Evolutionary conservation across 1,140 invertebrate species (phyloP), one percentile per base, ranked within the genome.

Genomic region (Tetranychus cinnabarinus): DNA sequence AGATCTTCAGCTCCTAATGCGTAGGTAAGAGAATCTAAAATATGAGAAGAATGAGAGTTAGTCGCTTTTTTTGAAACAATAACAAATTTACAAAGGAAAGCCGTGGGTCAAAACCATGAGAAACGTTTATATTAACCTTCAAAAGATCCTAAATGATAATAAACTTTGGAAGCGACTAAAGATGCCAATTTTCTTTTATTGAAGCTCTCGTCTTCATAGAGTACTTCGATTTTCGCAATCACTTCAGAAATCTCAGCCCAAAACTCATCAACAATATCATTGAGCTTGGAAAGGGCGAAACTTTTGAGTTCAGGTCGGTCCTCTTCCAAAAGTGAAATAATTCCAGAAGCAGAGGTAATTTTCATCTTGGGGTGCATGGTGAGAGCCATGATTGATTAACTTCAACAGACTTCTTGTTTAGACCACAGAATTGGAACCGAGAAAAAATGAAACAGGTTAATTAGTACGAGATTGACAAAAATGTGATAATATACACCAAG

Each of bases 161-260:
- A 97, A 5, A 97, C 90, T 76, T 98, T 98, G 66, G 92, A 97
- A 6, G 91, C 92, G 35, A 99, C 89, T 64, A 98, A 78, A 36
- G 93, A 92, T 58, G 95, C 95, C 54, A 97, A 72, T 67, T 95
- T 81, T 68, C 88, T 83, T 68, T 95, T 82, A 36, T 72, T 72
- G 69, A 97, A 97, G 13, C 72, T 74, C 67, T 84, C 81, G 69
- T 97, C 86, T 76, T 97, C 93, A 71, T 93, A 86, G 31, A 99
- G 76, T 68, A 92, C 88, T 78, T 97, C 92, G 69, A 97, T 95
- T 76, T 95, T 97, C 69, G 87, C 85, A 69, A 97, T 91, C 12
- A 89, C 87, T 75, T 97, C 93, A 0, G 90, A 93, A 64, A 97
- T 96, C 76, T 97, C 92, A 23, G 91, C 88, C 92, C 92, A 97